phyloP scores from a whole-genome alignment of 2,797 vertebrate species.

The Telmatherina bonti region DNA sequence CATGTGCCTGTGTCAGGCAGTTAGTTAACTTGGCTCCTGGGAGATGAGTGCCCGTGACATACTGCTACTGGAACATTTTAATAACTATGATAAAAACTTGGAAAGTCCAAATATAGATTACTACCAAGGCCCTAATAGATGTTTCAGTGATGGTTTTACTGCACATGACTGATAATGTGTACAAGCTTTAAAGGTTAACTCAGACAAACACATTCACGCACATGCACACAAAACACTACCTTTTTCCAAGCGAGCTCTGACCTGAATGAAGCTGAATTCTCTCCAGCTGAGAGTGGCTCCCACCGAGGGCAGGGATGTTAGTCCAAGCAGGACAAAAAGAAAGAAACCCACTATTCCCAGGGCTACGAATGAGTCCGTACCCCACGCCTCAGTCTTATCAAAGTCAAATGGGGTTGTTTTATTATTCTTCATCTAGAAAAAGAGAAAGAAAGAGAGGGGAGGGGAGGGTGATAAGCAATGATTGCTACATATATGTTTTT shows the following conservation, averaged over 20 bases:
- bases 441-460: constrained; percentile 3
- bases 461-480: neutral
- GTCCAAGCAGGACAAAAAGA: constrained; percentile 89
- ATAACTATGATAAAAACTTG: constrained; percentile 57
- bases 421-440: constrained; percentile 81
- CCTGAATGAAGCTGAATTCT: constrained; percentile 96
- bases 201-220: constrained; percentile 8
- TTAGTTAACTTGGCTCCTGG: constrained; percentile 64
- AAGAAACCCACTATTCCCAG: constrained; percentile 91
- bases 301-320: constrained; percentile 94
- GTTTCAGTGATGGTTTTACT: constrained; percentile 38
- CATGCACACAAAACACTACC: constrained; percentile 8
- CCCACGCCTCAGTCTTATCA: constrained; percentile 79
- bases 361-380: constrained; percentile 84
- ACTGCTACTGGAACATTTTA: constrained; percentile 61
- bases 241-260: constrained; percentile 66
- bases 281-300: constrained; percentile 93
- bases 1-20: constrained; percentile 44
- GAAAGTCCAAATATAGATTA: constrained; percentile 43
- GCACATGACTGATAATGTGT: constrained; percentile 35
- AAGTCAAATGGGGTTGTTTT: constrained; percentile 79
- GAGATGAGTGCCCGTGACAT: constrained; percentile 55
- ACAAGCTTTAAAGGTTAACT: constrained; percentile 28
- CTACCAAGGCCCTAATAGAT: constrained; percentile 24
- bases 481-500: neutral